phyloP scores from a whole-genome alignment of 2,113 vertebrate genomes.

The Lophotis ruficrista region DNA sequence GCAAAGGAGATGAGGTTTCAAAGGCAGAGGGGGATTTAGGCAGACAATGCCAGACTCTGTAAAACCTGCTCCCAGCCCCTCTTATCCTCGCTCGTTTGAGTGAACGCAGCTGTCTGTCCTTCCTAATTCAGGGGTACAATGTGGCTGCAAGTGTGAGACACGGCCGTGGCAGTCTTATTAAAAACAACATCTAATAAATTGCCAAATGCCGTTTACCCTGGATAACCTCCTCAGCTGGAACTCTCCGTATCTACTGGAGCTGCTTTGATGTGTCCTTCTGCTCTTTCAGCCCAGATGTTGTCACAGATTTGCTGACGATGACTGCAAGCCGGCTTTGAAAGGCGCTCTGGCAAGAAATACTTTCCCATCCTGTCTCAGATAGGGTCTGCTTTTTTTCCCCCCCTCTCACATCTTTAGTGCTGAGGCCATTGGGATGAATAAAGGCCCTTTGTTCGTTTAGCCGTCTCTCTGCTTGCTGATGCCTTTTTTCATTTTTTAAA shows the following conservation, averaged over 20 bases:
- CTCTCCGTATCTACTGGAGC: background rate
- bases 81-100: background rate
- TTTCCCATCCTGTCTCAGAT: slow-evolving; percentile 18
- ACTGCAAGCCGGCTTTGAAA: background rate
- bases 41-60: slow-evolving; percentile 17
- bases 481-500: background rate
- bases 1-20: slow-evolving; percentile 30
- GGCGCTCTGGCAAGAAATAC: background rate
- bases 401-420: background rate
- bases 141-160: background rate
- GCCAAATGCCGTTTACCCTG: slow-evolving; percentile 45
- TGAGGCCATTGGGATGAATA: background rate
- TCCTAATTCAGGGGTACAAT: background rate
- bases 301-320: background rate
- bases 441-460: slow-evolving; percentile 6
- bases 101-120: slow-evolving; percentile 39
- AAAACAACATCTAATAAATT: slow-evolving; percentile 43
- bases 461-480: background rate
- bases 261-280: slow-evolving; percentile 42
- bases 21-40: slow-evolving; percentile 52
- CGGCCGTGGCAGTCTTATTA: background rate
- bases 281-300: slow-evolving; percentile 36
- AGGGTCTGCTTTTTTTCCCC: background rate
- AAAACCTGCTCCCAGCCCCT: slow-evolving; percentile 3
- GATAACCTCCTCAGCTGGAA: slow-evolving; percentile 6